These are phyloP conservation scores for Paradoxurus hermaphroditus DNA, from an alignment of 2,113 vertebrate genomes.

Conservation along the genomic window DNA sequence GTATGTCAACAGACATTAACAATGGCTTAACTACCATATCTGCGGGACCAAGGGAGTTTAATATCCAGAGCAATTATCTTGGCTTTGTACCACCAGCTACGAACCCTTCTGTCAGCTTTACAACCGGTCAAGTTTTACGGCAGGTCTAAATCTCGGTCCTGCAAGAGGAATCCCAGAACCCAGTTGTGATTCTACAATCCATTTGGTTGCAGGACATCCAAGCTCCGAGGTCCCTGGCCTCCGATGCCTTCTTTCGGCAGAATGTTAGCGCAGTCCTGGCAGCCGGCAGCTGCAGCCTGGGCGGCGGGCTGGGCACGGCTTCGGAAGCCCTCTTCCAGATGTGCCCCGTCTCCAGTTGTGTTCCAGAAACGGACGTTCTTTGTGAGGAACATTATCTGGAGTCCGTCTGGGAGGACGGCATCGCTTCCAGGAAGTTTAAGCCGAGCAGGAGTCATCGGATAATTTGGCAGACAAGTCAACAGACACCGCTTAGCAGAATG, in stretches of 20 bases:
- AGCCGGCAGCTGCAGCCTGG: fast-evolving
- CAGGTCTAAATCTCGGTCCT: not conserved
- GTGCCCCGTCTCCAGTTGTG: not conserved
- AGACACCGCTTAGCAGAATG: not conserved
- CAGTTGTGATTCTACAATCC: not conserved
- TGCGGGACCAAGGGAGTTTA: not conserved
- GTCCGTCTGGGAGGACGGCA: not conserved
- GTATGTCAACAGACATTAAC: not conserved
- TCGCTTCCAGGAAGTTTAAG: not conserved
- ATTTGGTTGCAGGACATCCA: not conserved
- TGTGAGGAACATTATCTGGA: not conserved
- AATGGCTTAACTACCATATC: not conserved
- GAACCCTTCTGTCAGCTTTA: not conserved
- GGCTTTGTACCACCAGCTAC: not conserved
- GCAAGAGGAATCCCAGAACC: not conserved
- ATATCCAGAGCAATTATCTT: not conserved
- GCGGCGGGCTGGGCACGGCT: not conserved
- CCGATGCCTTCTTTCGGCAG: fast-evolving
- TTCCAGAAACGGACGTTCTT: not conserved
- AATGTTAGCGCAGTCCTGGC: fast-evolving
- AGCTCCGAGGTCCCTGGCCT: not conserved
- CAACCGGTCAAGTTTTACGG: not conserved
- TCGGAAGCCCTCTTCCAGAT: not conserved
- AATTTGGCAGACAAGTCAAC: not conserved
- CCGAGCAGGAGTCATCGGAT: not conserved